These are phyloP conservation scores for Acridotheres tristis DNA, from an alignment of 2,797 vertebrate genomes.

Conservation along the genomic window DNA sequence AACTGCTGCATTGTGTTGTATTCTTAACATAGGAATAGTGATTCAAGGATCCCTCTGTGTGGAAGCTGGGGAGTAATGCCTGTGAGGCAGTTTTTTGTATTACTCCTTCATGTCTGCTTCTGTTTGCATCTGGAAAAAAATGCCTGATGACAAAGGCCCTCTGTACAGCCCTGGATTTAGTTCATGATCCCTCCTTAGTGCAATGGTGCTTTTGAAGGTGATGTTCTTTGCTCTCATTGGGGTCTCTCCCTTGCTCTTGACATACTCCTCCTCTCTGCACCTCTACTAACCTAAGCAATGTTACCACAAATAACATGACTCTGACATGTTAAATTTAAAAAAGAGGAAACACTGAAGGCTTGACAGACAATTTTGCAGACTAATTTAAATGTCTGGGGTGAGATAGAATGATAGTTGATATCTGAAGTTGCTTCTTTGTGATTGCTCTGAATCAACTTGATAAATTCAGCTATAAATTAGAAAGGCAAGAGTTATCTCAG, in stretches of 20 bases:
- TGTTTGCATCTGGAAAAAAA: not conserved
- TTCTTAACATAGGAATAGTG: not conserved
- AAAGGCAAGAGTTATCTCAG: not conserved
- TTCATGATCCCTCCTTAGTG: not conserved
- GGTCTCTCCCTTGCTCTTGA: not conserved
- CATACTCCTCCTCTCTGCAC: not conserved
- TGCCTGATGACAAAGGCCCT: not conserved
- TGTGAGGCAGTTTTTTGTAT: not conserved
- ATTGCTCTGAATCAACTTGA: not conserved
- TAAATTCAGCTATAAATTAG: conserved; percentile 4
- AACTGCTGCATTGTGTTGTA: not conserved
- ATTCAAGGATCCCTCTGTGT: not conserved
- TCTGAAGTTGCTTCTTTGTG: not conserved
- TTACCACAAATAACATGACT: not conserved
- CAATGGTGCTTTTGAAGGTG: not conserved
- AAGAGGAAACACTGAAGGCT: not conserved
- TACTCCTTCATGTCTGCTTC: not conserved
- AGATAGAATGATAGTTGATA: not conserved
- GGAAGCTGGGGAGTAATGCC: not conserved
- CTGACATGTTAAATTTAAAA: not conserved
- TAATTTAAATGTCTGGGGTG: not conserved
- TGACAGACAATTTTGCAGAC: conserved; percentile 11
- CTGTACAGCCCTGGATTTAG: not conserved
- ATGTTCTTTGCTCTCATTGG: not conserved
- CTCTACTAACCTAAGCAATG: not conserved